Percentiles rank a stretch among this genome's conserved stretches.
Conservation (phyloP, 2,797 vertebrate genomes). For the Mormyrus hasselquistii region DNA sequence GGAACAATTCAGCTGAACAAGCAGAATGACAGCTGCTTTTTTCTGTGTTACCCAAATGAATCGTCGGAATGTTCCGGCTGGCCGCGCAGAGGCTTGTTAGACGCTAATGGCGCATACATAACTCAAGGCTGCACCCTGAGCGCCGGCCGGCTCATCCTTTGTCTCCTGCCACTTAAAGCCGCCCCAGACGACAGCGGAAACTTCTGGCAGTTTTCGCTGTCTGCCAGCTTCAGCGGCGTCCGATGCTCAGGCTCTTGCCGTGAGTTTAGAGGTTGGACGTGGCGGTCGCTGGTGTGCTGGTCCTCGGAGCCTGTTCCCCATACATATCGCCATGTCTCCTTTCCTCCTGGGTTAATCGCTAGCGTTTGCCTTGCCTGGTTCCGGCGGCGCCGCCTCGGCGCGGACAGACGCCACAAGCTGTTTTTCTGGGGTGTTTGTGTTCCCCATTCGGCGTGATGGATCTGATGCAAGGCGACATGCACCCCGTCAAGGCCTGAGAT, state of each 20-base stretch:
- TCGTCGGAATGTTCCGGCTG: background rate
- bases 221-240: background rate
- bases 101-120: slow-evolving; percentile 7
- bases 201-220: background rate
- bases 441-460: slow-evolving; percentile 57
- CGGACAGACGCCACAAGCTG: background rate
- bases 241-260: background rate
- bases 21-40: background rate
- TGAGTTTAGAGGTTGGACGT: background rate
- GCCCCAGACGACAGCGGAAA: background rate
- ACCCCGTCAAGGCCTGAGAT: slow-evolving; percentile 57
- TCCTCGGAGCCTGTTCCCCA: background rate
- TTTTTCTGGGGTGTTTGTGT: slow-evolving; percentile 38
- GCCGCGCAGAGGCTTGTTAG: background rate
- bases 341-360: background rate
- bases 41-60: slow-evolving; percentile 7
- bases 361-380: background rate
- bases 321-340: background rate
- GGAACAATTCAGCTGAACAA: background rate
- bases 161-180: slow-evolving; percentile 11
- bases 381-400: background rate
- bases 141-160: background rate
- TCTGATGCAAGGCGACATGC: slow-evolving; percentile 67
- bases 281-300: background rate
- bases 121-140: background rate